Evolutionary conservation across 2,888 invertebrate genomes (phyloP).

Genomic region (Trilocha varians): DNA sequence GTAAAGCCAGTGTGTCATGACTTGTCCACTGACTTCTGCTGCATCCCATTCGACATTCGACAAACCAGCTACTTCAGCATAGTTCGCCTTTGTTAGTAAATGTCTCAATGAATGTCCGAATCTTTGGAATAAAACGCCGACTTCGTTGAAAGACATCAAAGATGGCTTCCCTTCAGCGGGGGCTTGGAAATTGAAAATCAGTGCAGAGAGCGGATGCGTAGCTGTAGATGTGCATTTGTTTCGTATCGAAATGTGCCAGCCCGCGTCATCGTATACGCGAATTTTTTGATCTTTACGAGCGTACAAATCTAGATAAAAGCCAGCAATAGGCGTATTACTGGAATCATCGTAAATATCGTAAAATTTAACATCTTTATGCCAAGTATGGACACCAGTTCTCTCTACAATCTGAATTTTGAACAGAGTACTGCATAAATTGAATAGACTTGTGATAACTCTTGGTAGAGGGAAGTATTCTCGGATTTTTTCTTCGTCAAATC

Average conservation of each 20-base stretch:
- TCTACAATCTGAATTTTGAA: conserved; percentile 86
- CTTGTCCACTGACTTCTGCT: conserved; percentile 85
- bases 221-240: conserved; percentile 77
- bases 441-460: conserved; percentile 84
- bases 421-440: conserved; percentile 81
- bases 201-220: conserved; percentile 82
- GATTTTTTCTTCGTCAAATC: conserved; percentile 80
- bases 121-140: conserved; percentile 83
- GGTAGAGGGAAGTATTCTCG: conserved; percentile 88
- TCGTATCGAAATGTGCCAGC: conserved; percentile 86
- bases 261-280: conserved; percentile 72
- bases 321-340: conserved; percentile 78
- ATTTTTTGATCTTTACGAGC: conserved; percentile 78
- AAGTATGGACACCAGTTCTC: conserved; percentile 77
- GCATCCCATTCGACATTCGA: conserved; percentile 96
- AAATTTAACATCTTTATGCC: conserved; percentile 90
- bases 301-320: conserved; percentile 90
- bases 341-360: conserved; percentile 84
- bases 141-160: conserved; percentile 82
- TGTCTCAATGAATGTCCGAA: conserved; percentile 93
- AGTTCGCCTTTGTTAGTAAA: conserved; percentile 85
- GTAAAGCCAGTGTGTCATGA: conserved; percentile 87
- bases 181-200: conserved; percentile 87
- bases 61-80: conserved; percentile 87
- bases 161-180: conserved; percentile 77